phyloP scores from a whole-genome alignment of 2,888 invertebrate species.

The Plutella xylostella region DNA sequence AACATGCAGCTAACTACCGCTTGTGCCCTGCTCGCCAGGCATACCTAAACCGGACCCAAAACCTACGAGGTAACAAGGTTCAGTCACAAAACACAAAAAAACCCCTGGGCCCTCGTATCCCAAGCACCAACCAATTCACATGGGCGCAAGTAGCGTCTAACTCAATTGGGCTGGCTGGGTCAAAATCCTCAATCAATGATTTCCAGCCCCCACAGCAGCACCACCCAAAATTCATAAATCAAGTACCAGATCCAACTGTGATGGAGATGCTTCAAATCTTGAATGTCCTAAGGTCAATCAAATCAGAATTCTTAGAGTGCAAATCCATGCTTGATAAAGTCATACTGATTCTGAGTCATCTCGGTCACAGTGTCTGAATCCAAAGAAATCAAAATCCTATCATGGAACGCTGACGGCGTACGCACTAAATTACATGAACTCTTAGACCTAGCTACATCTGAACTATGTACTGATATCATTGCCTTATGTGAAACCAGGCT shows the following conservation, averaged over 20 bases:
- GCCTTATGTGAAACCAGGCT: neutral
- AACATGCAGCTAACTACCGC: too few species aligned
- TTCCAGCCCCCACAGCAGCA: too few species aligned
- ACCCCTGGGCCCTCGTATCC: too few species aligned
- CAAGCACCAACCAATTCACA: too few species aligned
- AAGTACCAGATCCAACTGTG: neutral
- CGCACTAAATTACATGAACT: neutral
- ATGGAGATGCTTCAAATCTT: neutral
- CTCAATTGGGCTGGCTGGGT: too few species aligned
- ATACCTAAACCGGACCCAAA: too few species aligned
- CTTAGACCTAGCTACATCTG: neutral
- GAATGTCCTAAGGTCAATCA: neutral
- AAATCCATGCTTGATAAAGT: neutral
- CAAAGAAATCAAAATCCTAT: neutral
- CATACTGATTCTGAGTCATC: neutral
- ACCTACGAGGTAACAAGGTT: too few species aligned
- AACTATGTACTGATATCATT: neutral
- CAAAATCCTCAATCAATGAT: too few species aligned
- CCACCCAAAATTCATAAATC: too few species aligned
- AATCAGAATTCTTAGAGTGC: neutral
- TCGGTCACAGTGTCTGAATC: neutral
- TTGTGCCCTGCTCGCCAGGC: too few species aligned
- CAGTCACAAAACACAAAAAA: too few species aligned
- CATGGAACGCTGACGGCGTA: neutral
- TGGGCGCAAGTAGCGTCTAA: too few species aligned